Conservation (phyloP, 2,888 invertebrate genomes). For the Cancer borealis region DNA sequence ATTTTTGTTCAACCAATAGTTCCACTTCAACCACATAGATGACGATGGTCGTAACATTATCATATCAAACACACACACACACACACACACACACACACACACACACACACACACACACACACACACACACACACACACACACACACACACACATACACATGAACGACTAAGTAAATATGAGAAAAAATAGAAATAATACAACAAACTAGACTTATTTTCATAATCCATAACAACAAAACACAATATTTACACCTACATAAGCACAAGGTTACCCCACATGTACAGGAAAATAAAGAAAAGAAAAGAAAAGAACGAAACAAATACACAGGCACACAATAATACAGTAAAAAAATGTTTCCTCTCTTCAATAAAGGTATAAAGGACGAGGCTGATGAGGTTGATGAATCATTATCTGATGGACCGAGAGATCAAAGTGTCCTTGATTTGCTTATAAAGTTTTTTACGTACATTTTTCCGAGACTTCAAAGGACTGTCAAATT, state of each 20-base stretch:
- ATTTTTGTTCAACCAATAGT: no score
- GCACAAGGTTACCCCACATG: background rate
- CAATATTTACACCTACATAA: constrained; percentile 16
- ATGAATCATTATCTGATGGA: constrained; percentile 40
- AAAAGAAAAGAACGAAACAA: background rate
- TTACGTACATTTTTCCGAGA: background rate
- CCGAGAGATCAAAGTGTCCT: constrained; percentile 18
- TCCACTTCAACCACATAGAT: no score
- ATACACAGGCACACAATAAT: background rate
- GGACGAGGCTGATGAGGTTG: background rate
- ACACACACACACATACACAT: background rate
- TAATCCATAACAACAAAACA: background rate
- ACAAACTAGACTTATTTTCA: background rate
- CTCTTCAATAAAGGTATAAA: background rate
- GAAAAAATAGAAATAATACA: background rate
- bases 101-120: no score
- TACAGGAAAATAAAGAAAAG: background rate
- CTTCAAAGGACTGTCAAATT: constrained; percentile 31
- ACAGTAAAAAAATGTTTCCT: background rate
- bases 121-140: no score
- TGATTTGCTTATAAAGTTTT: constrained; percentile 31
- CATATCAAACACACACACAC: no score
- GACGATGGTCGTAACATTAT: no score
- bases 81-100: no score
- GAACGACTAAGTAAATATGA: background rate